phyloP scores from a whole-genome alignment of 2,113 vertebrate genomes.

The Chamaetylas fuelleborni region DNA sequence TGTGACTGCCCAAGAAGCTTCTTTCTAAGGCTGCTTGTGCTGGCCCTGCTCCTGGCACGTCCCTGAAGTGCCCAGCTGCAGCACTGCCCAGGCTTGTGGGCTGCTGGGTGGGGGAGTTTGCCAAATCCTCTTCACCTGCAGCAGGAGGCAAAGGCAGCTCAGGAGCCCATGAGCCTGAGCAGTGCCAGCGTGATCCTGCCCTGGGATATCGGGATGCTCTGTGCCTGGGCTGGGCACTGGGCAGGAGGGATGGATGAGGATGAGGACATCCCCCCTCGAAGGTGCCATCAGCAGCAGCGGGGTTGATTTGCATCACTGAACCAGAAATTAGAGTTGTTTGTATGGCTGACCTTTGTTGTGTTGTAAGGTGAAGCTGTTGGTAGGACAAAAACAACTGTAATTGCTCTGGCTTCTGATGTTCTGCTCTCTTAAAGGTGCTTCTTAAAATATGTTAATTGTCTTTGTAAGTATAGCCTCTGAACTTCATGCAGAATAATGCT shows the following conservation, averaged over 20 bases:
- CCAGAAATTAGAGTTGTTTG: not conserved
- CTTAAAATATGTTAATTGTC: not conserved
- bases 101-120: not conserved
- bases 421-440: not conserved
- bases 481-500: not conserved
- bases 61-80: too few species aligned
- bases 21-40: too few species aligned
- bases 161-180: not conserved
- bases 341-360: not conserved
- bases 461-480: not conserved
- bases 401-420: not conserved
- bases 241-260: not conserved
- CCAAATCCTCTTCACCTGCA: not conserved
- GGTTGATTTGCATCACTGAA: not conserved
- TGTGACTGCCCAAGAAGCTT: not conserved
- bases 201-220: not conserved
- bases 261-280: not conserved
- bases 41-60: too few species aligned
- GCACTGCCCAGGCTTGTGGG: not conserved
- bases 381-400: not conserved
- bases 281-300: fast-evolving
- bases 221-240: not conserved
- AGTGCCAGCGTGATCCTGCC: not conserved
- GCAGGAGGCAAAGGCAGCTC: not conserved
- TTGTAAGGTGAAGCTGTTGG: not conserved